Evolutionary conservation across 1,140 invertebrate species (phyloP), one percentile per base, ranked within the genome.

Genomic region (Zeugodacus cucurbitae): DNA sequence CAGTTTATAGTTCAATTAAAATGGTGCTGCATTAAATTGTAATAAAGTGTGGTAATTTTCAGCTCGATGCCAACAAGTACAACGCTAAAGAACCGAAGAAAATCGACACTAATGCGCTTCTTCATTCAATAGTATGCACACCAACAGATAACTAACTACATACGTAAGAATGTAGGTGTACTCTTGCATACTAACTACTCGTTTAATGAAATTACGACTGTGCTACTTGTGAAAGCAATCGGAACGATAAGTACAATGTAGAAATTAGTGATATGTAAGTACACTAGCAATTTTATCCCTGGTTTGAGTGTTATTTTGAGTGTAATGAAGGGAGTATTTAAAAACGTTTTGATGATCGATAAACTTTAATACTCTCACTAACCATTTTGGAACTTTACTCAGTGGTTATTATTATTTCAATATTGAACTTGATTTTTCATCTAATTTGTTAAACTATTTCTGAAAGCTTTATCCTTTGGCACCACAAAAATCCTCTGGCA

Each of bases 1-100:
- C 26, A 82, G 74, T 82, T 82, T 54, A 82, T 82, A 17, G 74
- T 48, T 44, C 26, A 54, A 82, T 82, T 82, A 29, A 82, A 82
- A 48, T 44, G n/a, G 74, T n/a, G 10, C 26, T 48, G 41, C 74
- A 82, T 82, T 82, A 48, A 82, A 82, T 22, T 14, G 74, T 48
- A 82, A 82, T 82, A 82, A 82, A 82, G n/a, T 82, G 37, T 82
- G 10, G n/a, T 3, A 8, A 78, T 78, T 78, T 78, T 44, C 70
- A 78, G n/a, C 70, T 78, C 34, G 37, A 78, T 29, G 32, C 37
- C 37, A 82, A 29, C 34, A 74, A 82, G 14, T n/a, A 62, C 48
- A 7, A 54, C 67, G n/a, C n/a, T n/a, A n/a, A n/a, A n/a, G 34
- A 20, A 44, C 4, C 29, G 5, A 34, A 82, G 20, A 14, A 82